These are phyloP conservation scores for Brachionus asplanchnoidis DNA, from an alignment of 1,140 invertebrate genomes.

Conservation along the genomic window DNA sequence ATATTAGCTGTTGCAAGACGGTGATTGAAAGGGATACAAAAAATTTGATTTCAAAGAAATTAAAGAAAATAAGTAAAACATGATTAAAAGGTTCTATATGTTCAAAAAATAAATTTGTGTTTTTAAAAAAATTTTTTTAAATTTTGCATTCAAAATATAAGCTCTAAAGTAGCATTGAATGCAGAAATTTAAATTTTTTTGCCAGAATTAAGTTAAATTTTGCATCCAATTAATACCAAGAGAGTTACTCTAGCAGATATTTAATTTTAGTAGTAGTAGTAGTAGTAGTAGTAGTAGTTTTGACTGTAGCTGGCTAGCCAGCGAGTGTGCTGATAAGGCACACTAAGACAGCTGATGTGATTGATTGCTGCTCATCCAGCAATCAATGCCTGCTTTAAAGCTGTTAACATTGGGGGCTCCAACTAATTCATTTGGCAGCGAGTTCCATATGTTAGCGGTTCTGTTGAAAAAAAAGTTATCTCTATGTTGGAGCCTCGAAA, in stretches of 20 bases:
- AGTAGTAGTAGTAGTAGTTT: no score
- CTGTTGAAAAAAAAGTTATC: no score
- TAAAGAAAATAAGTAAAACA: not conserved
- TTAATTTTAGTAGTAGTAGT: no score
- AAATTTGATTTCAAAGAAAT: not conserved
- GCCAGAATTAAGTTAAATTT: not conserved
- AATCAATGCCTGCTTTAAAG: no score
- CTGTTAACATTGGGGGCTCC: no score
- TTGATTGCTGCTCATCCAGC: no score
- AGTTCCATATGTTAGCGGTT: no score
- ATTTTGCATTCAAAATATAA: not conserved
- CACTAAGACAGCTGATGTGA: no score
- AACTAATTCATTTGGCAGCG: no score
- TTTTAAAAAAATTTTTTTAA: not conserved
- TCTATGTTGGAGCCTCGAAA: no score
- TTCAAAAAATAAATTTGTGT: not conserved
- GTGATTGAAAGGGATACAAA: not conserved
- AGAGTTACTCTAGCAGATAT: not conserved
- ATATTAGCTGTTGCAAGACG: not conserved
- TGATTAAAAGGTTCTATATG: not conserved
- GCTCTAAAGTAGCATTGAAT: not conserved
- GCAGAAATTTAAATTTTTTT: not conserved
- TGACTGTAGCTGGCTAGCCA: no score
- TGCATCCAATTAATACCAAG: not conserved
- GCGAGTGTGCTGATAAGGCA: no score